phyloP scores from a whole-genome alignment of 2,888 invertebrate genomes.

The Cephus rjabovi region DNA sequence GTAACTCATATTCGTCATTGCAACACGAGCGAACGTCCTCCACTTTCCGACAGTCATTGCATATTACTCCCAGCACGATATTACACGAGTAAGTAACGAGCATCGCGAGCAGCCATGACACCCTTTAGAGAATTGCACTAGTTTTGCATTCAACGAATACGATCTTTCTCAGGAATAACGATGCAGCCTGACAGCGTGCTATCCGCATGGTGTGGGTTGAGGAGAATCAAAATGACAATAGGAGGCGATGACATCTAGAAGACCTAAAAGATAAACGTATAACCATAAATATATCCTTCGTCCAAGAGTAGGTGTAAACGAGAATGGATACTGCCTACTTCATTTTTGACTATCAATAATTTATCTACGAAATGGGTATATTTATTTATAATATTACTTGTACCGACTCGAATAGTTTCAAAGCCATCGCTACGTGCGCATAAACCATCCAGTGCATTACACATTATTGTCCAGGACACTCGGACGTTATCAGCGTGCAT shows the following conservation, averaged over 20 bases:
- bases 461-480: conserved; percentile 11
- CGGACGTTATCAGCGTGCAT: conserved; percentile 21
- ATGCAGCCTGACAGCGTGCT: conserved; percentile 19
- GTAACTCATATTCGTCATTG: not conserved
- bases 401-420: not conserved
- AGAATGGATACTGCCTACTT: not conserved
- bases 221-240: not conserved
- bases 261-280: not conserved
- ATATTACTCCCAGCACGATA: not conserved
- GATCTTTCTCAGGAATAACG: conserved; percentile 20
- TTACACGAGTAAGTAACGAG: not conserved
- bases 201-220: conserved; percentile 16
- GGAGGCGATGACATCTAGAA: not conserved
- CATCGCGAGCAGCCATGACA: not conserved
- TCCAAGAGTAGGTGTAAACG: not conserved
- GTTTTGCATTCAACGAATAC: conserved; percentile 9
- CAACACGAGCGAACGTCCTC: not conserved
- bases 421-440: not conserved
- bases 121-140: not conserved
- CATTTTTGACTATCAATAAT: not conserved
- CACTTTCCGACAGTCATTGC: not conserved
- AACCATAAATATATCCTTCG: not conserved
- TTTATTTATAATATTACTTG: not conserved
- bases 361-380: not conserved
- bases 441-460: conserved; percentile 9